Conservation (phyloP, 2,113 vertebrate genomes). For the Sarotherodon lohbergeri region DNA sequence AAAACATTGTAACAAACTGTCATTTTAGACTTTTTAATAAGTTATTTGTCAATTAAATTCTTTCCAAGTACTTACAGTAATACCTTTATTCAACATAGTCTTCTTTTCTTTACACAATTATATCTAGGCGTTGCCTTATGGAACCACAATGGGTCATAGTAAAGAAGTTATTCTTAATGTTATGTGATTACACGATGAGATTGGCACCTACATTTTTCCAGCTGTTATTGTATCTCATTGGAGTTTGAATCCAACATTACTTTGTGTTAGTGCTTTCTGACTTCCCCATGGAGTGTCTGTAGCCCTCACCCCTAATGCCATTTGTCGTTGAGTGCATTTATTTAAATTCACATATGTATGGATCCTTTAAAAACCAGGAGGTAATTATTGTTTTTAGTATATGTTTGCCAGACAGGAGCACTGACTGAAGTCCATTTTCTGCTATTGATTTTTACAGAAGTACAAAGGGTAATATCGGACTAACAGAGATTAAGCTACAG, state of each 20-base stretch:
- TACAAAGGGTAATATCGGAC: background rate
- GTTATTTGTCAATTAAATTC: background rate
- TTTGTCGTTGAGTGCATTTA: background rate
- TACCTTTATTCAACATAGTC: background rate
- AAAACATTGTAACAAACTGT: background rate
- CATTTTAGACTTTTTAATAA: background rate
- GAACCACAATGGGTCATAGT: background rate
- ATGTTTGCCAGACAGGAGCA: background rate
- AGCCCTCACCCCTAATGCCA: background rate
- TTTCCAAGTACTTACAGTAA: background rate
- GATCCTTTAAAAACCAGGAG: background rate
- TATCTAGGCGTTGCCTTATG: background rate
- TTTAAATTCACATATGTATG: background rate
- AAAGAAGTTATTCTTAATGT: background rate
- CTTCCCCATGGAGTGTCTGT: background rate
- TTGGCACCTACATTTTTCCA: background rate
- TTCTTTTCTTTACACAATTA: background rate
- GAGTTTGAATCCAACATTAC: background rate
- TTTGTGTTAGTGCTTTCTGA: background rate
- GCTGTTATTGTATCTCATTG: background rate
- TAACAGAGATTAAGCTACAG: background rate
- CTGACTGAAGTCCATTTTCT: background rate
- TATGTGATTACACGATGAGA: background rate
- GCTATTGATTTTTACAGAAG: background rate
- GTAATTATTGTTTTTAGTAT: background rate